Percentiles rank a stretch among this genome's conserved stretches.
Conservation (phyloP, 2,797 vertebrate species). For the Anguilla obscura region DNA sequence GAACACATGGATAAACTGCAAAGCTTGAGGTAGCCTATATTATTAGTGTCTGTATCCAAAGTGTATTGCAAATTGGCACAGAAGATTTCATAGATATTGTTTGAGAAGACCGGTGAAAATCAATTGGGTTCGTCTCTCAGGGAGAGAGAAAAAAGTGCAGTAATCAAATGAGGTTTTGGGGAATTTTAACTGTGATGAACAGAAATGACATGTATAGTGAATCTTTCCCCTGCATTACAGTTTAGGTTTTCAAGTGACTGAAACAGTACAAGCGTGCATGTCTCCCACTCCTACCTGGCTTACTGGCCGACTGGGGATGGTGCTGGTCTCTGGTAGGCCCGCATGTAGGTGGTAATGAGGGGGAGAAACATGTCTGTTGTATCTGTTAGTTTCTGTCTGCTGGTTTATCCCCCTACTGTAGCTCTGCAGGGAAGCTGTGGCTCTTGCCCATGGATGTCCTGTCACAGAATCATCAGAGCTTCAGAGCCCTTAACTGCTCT, state of each 20-base stretch:
- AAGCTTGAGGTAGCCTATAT: not conserved
- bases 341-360: not conserved
- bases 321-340: not conserved
- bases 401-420: not conserved
- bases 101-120: not conserved
- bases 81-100: not conserved
- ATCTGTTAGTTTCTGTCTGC: not conserved
- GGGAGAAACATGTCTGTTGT: not conserved
- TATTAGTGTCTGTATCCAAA: not conserved
- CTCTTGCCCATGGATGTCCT: not conserved
- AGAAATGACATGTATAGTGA: not conserved
- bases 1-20: not conserved
- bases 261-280: not conserved
- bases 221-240: not conserved
- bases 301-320: not conserved
- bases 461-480: not conserved
- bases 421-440: not conserved
- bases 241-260: not conserved
- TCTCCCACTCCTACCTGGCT: not conserved
- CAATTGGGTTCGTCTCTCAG: not conserved
- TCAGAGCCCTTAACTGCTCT: not conserved
- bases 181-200: not conserved
- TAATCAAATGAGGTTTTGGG: not conserved
- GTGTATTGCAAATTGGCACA: too few relatives aligned
- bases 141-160: not conserved